These are phyloP conservation scores for Corythoichthys intestinalis DNA, from an alignment of 2,113 vertebrate species.

Conservation along the genomic window DNA sequence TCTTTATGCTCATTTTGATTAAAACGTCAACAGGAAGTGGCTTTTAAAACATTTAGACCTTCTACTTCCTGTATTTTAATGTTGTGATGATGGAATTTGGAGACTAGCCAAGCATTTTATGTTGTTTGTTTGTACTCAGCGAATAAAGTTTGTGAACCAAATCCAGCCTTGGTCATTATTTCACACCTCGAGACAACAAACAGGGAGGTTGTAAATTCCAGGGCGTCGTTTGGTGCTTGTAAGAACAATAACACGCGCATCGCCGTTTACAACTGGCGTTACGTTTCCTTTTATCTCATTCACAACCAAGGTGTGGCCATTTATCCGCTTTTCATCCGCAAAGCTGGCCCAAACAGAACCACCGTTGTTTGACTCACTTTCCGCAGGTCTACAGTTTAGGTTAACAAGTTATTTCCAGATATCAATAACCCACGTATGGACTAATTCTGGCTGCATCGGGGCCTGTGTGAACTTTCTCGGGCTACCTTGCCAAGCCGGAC, in stretches of 20 bases:
- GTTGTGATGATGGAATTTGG: not conserved
- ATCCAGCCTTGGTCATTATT: not conserved
- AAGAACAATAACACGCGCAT: conserved; percentile 1
- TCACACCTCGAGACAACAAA: not conserved
- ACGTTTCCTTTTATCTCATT: conserved; percentile 46
- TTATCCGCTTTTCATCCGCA: conserved; percentile 46
- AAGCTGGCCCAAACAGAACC: conserved; percentile 10
- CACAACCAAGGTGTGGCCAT: conserved; percentile 71
- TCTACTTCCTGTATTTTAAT: not conserved
- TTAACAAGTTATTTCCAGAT: conserved; percentile 16
- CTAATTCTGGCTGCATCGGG: conserved; percentile 29
- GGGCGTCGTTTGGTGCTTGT: not conserved
- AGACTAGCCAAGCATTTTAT: not conserved
- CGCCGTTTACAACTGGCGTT: conserved; percentile 5
- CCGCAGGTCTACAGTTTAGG: conserved; percentile 7
- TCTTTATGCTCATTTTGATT: no score
- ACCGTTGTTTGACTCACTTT: not conserved
- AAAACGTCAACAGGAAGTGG: no score
- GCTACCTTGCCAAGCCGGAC: conserved; percentile 55
- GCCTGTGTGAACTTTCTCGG: conserved; percentile 49
- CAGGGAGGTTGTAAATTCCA: conserved; percentile 1
- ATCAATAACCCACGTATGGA: conserved; percentile 18
- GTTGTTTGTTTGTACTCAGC: not conserved
- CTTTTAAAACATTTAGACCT: not conserved
- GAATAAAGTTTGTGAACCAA: not conserved